A percentile compares a stretch with the other conserved stretches of the same genome.
Evolutionary conservation across 2,113 vertebrate species (phyloP).

Genomic region (Lathamus discolor): DNA sequence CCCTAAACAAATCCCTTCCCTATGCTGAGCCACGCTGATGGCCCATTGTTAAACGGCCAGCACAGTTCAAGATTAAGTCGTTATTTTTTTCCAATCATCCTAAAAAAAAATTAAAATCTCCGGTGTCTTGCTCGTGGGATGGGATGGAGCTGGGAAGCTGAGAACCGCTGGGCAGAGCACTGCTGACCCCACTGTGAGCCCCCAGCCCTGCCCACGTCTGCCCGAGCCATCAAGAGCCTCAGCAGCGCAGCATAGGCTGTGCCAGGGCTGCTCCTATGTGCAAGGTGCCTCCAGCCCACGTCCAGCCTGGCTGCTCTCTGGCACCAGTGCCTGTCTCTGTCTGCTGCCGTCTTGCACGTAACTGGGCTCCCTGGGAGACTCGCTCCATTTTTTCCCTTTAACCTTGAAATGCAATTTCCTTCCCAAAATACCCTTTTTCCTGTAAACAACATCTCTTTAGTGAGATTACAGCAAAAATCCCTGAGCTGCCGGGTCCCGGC

Average conservation of each 20-base stretch:
- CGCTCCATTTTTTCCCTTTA: slow-evolving; percentile 28
- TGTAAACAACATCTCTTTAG: slow-evolving; percentile 66
- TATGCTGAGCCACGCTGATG: slow-evolving; percentile 6
- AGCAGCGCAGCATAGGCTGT: neutral
- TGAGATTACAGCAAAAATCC: slow-evolving; percentile 54
- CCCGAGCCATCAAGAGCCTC: accelerated
- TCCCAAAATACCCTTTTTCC: slow-evolving; percentile 51
- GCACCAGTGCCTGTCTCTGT: accelerated
- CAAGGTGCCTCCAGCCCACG: accelerated
- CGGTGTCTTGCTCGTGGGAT: neutral
- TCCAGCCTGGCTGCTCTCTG: neutral
- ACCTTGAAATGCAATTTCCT: slow-evolving; percentile 70
- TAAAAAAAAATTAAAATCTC: neutral
- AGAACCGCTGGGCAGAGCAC: neutral
- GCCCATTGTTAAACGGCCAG: slow-evolving; percentile 12
- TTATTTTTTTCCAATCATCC: neutral
- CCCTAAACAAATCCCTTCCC: slow-evolving; percentile 52
- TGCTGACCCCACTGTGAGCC: neutral
- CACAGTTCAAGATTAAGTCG: neutral
- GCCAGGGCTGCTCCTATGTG: accelerated
- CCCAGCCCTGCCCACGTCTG: too few relatives aligned
- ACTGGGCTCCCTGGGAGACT: neutral
- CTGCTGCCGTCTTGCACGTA: accelerated
- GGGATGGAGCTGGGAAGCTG: neutral
- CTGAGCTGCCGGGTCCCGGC: neutral